Conservation (phyloP, 1,140 invertebrate genomes). For the Drosophila fuyamai region DNA sequence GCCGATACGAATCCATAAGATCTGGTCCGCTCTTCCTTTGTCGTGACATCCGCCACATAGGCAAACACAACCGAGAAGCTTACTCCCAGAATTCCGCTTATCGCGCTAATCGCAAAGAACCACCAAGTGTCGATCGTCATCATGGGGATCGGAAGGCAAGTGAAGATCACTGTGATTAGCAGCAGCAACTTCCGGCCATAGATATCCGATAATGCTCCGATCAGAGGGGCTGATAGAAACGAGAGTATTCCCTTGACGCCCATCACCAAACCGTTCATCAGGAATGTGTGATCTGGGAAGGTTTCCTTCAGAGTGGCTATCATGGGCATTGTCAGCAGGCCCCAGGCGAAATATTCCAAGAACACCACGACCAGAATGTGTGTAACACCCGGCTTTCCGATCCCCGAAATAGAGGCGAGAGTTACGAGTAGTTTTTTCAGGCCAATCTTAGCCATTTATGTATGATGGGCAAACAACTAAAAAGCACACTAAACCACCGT, state of each 20-base stretch:
- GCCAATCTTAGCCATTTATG: conserved; percentile 5
- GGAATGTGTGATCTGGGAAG: conserved; percentile 99
- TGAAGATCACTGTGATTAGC: conserved; percentile 99
- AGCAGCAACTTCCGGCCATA: conserved; percentile 99
- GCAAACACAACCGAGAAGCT: conserved; percentile 99
- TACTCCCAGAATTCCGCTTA: conserved; percentile 99
- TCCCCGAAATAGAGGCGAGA: conserved; percentile 87
- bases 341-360: conserved; percentile 99
- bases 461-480: neutral
- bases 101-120: conserved; percentile 99
- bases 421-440: neutral
- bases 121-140: conserved; percentile 99
- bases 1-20: conserved; percentile 99
- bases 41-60: conserved; percentile 99
- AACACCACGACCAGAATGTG: conserved; percentile 99
- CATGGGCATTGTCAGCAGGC: conserved; percentile 98
- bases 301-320: conserved; percentile 98
- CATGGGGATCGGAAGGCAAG: conserved; percentile 98
- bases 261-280: conserved; percentile 99
- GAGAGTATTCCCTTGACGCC: conserved; percentile 98
- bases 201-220: conserved; percentile 98
- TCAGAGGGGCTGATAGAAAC: conserved; percentile 97
- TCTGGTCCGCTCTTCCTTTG: conserved; percentile 96
- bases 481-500: neutral
- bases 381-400: conserved; percentile 97